Conservation (phyloP, 2,888 invertebrate genomes). For the Seira ritae region DNA sequence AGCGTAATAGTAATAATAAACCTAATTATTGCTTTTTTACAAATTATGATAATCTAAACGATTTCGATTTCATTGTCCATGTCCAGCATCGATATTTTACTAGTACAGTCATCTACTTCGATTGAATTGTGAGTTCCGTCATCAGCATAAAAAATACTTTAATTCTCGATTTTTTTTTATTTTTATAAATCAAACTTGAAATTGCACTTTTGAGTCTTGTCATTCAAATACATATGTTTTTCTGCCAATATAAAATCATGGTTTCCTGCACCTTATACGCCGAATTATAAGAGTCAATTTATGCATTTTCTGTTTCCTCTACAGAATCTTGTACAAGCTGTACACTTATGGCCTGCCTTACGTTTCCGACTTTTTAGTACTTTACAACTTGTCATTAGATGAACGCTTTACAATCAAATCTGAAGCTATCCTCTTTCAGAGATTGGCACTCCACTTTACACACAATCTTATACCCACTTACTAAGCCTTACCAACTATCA, state of each 20-base stretch:
- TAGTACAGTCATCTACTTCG: not conserved
- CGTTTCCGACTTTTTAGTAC: not conserved
- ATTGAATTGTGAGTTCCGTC: not conserved
- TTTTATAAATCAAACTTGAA: too few species aligned
- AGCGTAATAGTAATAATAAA: too few species aligned
- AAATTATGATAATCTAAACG: too few species aligned
- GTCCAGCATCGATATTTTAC: constrained; percentile 36
- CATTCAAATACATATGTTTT: too few species aligned
- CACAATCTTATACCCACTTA: too few species aligned
- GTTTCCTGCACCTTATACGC: constrained; percentile 5
- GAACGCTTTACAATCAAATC: too few species aligned
- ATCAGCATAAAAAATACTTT: not conserved
- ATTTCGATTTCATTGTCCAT: constrained; percentile 12
- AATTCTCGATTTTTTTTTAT: not conserved
- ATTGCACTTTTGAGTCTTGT: not conserved
- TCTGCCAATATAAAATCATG: too few species aligned
- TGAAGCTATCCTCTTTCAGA: too few species aligned
- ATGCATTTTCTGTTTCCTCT: constrained; percentile 3
- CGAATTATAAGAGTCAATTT: not conserved
- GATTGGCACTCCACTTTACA: too few species aligned
- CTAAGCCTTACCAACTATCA: too few species aligned
- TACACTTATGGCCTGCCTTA: not conserved
- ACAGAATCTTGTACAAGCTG: constrained; percentile 3
- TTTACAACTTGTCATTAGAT: not conserved
- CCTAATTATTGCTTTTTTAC: too few species aligned